Percentiles rank a stretch among this genome's conserved stretches.
These are phyloP conservation scores for Papilio elwesi DNA, from an alignment of 2,888 invertebrate species.

Conservation along the genomic window DNA sequence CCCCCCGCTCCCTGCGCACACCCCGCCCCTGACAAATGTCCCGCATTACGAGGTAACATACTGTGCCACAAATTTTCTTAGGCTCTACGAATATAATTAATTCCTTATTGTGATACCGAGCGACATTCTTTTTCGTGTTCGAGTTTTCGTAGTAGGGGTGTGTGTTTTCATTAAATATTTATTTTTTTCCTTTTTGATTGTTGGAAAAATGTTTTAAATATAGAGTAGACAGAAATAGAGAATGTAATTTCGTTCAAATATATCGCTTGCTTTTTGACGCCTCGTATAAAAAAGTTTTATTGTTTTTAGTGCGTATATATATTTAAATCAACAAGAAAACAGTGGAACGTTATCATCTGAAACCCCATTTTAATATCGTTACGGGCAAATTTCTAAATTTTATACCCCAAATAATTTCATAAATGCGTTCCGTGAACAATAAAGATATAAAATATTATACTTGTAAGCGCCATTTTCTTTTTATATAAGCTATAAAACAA, in stretches of 20 bases:
- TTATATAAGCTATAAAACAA: constrained; percentile 51
- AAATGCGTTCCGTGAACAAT: constrained; percentile 46
- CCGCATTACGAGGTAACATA: constrained; percentile 48
- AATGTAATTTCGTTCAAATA: no score
- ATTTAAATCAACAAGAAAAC: background rate
- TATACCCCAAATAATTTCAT: constrained; percentile 45
- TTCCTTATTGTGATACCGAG: constrained; percentile 39
- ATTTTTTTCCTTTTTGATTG: background rate
- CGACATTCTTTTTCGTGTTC: constrained; percentile 35
- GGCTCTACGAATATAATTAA: constrained; percentile 41
- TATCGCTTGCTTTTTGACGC: no score
- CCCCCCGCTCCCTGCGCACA: constrained; percentile 21
- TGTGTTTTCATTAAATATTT: background rate
- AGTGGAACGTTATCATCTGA: background rate
- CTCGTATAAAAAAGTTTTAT: no score
- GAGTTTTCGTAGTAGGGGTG: constrained; percentile 3
- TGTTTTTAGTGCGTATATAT: background rate
- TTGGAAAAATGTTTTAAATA: background rate
- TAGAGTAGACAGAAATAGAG: no score
- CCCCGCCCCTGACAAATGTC: constrained; percentile 53
- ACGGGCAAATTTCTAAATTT: constrained; percentile 33
- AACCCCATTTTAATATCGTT: constrained; percentile 30
- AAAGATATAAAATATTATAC: constrained; percentile 50
- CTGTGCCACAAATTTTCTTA: constrained; percentile 37
- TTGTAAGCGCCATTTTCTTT: constrained; percentile 49